phyloP scores from a whole-genome alignment of 2,113 vertebrate genomes.

The Microcebus griseorufus region DNA sequence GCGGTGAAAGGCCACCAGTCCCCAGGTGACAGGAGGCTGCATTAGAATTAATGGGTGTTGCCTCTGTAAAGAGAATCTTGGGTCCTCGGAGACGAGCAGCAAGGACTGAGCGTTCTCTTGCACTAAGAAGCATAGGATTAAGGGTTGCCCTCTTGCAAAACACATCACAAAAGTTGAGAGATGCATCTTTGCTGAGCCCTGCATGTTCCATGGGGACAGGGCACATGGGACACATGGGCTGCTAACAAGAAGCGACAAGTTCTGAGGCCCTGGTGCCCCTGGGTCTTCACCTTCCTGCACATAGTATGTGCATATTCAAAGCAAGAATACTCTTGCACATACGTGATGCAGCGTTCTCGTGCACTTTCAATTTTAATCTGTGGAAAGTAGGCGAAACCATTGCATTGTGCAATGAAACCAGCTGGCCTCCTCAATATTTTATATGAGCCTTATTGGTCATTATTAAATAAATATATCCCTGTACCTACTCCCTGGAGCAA shows the following conservation, averaged over 20 bases:
- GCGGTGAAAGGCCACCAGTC: background rate
- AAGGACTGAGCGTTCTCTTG: background rate
- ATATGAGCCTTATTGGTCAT: background rate
- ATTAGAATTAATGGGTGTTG: background rate
- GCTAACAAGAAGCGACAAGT: fast-evolving
- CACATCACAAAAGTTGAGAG: background rate
- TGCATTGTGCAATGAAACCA: background rate
- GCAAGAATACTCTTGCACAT: no score
- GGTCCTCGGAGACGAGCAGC: background rate
- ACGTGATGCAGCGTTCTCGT: no score
- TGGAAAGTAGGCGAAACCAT: background rate
- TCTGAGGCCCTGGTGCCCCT: background rate
- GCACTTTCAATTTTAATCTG: background rate
- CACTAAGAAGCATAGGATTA: background rate
- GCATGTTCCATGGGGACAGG: fast-evolving
- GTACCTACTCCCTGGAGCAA: background rate
- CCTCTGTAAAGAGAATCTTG: background rate
- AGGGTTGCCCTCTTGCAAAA: background rate
- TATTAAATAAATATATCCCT: background rate
- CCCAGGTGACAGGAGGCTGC: background rate
- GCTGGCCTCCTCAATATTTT: background rate
- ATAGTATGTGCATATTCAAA: no score
- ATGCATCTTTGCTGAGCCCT: background rate
- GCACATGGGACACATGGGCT: fast-evolving
- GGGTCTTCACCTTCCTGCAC: background rate